These are phyloP conservation scores for Oegoconia quadripuncta DNA, from an alignment of 2,888 invertebrate genomes.

Conservation along the genomic window DNA sequence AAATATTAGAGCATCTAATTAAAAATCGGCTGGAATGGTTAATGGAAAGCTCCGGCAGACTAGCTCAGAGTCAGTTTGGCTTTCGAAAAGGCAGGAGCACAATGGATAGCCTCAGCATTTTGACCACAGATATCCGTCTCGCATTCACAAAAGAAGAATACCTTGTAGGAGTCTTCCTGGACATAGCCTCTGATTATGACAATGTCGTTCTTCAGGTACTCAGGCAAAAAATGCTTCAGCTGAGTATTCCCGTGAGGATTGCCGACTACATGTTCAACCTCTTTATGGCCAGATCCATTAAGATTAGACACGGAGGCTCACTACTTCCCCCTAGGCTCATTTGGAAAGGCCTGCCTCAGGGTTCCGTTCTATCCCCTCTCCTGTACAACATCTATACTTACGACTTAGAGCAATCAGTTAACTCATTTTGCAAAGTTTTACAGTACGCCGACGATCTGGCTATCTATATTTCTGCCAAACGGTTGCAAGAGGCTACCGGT, in stretches of 20 bases:
- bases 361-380: slow-evolving; percentile 20
- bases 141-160: slow-evolving; percentile 2
- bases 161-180: slow-evolving; percentile 10
- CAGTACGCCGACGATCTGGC: slow-evolving; percentile 21
- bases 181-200: slow-evolving; percentile 10
- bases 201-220: slow-evolving; percentile 10
- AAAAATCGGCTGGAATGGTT: slow-evolving; percentile 20
- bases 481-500: background rate
- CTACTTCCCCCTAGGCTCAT: slow-evolving; percentile 6
- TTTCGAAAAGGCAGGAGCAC: slow-evolving; percentile 20
- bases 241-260: slow-evolving; percentile 10
- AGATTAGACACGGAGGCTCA: background rate
- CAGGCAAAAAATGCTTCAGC: too few species aligned
- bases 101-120: slow-evolving; percentile 16
- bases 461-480: slow-evolving; percentile 6
- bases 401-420: slow-evolving; percentile 7
- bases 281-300: slow-evolving; percentile 1
- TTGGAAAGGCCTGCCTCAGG: slow-evolving; percentile 21
- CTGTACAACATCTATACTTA: slow-evolving; percentile 17
- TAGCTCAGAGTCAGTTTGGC: slow-evolving; percentile 16
- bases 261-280: background rate
- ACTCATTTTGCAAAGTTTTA: slow-evolving; percentile 7
- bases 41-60: slow-evolving; percentile 8
- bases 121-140: slow-evolving; percentile 8
- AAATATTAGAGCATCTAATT: slow-evolving; percentile 17